Percentiles rank a stretch among this genome's conserved stretches.
Evolutionary conservation across 2,797 vertebrate genomes (phyloP).

Genomic region (Ctenopoma multispine): DNA sequence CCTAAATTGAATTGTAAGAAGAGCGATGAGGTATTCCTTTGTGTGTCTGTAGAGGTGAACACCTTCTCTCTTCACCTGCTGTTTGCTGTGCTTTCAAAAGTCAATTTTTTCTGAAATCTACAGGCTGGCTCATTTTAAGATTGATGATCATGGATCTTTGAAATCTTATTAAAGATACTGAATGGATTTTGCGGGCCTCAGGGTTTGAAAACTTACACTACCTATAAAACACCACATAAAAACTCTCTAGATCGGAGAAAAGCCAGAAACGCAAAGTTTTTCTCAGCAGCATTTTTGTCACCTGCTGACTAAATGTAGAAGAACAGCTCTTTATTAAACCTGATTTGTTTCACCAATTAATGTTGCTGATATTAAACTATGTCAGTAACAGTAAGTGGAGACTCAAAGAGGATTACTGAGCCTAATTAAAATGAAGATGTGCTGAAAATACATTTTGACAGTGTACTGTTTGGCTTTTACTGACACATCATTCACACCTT

Average conservation of each 20-base stretch:
- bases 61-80: conserved; percentile 60
- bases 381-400: not conserved
- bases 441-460: conserved; percentile 18
- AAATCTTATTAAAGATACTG: conserved; percentile 73
- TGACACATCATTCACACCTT: conserved; percentile 59
- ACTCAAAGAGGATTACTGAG: conserved; percentile 4
- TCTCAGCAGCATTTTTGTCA: conserved; percentile 4
- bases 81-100: conserved; percentile 65
- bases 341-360: not conserved
- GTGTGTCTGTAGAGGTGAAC: conserved; percentile 63
- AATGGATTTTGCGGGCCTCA: conserved; percentile 64
- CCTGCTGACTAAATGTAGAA: not conserved
- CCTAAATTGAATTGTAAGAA: conserved; percentile 68
- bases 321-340: conserved; percentile 1
- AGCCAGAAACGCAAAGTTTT: conserved; percentile 10
- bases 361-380: not conserved
- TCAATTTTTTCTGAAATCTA: conserved; percentile 73
- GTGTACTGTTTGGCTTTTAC: conserved; percentile 16
- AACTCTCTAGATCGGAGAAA: conserved; percentile 35
- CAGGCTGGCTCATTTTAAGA: conserved; percentile 72
- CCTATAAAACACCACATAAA: conserved; percentile 53
- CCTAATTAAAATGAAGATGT: conserved; percentile 3
- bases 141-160: conserved; percentile 71
- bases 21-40: conserved; percentile 64
- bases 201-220: conserved; percentile 60